These are phyloP conservation scores for Hydractinia symbiolongicarpus DNA, from an alignment of 30 jellyfish, hydroid and myxozoan genomes.

Conservation along the genomic window DNA sequence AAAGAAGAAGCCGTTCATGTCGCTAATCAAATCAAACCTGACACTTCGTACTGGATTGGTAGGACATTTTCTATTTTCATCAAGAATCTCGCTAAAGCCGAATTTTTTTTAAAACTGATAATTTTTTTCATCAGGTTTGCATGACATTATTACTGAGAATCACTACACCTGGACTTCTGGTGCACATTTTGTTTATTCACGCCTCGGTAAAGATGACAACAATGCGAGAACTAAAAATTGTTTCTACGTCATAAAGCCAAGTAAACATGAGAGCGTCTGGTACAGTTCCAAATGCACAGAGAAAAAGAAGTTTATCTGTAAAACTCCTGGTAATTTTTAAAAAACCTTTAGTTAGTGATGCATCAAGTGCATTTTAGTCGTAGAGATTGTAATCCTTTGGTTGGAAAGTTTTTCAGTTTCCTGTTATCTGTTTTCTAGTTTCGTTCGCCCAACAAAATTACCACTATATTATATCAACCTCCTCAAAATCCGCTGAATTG, in stretches of 20 bases:
- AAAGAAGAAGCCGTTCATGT: neutral
- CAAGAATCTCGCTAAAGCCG: neutral
- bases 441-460: slow-evolving; percentile 4
- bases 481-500: neutral
- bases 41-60: neutral
- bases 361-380: neutral
- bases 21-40: neutral
- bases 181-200: neutral
- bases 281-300: neutral
- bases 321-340: neutral
- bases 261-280: neutral
- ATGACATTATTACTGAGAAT: neutral
- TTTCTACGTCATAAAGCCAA: neutral
- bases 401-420: neutral
- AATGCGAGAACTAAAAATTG: neutral
- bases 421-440: neutral
- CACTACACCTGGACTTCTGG: slow-evolving; percentile 10
- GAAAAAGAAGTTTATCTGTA: slow-evolving; percentile 1
- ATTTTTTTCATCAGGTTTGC: neutral
- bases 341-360: neutral
- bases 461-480: neutral
- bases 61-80: neutral
- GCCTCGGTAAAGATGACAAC: neutral
- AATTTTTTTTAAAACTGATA: neutral
- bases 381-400: neutral